Evolutionary conservation across 2,888 invertebrate species (phyloP).

Genomic region (Acanthosepion esculentum): DNA sequence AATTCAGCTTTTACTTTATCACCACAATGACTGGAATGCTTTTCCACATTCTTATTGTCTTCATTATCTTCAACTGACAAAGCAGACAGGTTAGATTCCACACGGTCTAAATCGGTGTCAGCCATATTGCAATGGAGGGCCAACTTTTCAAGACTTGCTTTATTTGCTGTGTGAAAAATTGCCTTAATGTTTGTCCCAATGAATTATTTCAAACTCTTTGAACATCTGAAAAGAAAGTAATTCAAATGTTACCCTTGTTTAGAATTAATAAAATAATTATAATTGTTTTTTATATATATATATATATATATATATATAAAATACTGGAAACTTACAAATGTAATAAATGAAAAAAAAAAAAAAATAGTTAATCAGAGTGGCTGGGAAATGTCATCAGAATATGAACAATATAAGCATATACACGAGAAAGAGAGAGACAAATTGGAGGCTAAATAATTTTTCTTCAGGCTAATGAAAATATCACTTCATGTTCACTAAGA

Average conservation of each 20-base stretch:
- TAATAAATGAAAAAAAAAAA: too few species aligned
- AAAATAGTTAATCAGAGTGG: too few species aligned
- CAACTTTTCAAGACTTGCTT: not conserved
- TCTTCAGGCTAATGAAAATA: too few species aligned
- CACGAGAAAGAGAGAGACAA: too few species aligned
- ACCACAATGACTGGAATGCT: not conserved
- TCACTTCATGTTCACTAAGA: too few species aligned
- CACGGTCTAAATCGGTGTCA: not conserved
- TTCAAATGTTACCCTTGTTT: too few species aligned
- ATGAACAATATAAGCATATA: too few species aligned
- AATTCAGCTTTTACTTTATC: not conserved
- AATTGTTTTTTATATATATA: not conserved
- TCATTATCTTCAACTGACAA: constrained; percentile 3
- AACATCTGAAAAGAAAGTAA: not conserved
- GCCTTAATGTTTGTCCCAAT: not conserved
- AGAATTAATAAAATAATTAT: not conserved
- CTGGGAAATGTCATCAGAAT: too few species aligned
- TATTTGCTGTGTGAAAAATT: not conserved
- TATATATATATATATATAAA: too few species aligned
- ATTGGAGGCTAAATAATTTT: too few species aligned
- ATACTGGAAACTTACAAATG: too few species aligned
- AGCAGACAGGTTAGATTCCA: not conserved
- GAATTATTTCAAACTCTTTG: not conserved
- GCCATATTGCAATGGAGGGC: not conserved
- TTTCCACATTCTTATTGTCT: not conserved